Evolutionary conservation across 2,797 vertebrate species (phyloP).

Genomic region (Austrolebias charrua): DNA sequence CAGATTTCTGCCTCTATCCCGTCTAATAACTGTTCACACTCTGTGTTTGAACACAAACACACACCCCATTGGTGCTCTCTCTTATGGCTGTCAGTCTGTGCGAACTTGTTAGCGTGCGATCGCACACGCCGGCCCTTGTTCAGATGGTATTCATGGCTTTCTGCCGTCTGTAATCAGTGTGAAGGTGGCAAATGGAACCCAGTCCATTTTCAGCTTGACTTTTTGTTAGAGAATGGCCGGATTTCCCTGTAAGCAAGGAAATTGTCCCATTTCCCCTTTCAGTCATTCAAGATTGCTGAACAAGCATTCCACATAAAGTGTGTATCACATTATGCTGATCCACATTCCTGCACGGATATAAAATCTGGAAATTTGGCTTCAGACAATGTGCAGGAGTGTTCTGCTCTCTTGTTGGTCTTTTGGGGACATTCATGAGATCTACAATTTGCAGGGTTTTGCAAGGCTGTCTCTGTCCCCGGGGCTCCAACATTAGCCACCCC

Average conservation of each 20-base stretch:
- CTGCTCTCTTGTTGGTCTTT: conserved; percentile 38
- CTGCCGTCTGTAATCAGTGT: conserved; percentile 45
- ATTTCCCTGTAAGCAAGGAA: conserved; percentile 75
- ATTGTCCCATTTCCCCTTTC: conserved; percentile 62
- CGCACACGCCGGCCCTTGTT: conserved; percentile 19
- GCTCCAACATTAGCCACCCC: conserved; percentile 44
- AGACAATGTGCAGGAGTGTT: conserved; percentile 17
- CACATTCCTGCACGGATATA: conserved; percentile 45
- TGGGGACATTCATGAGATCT: conserved; percentile 40
- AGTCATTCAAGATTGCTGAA: conserved; percentile 74
- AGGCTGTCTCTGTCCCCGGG: conserved; percentile 32
- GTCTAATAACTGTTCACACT: conserved; percentile 72
- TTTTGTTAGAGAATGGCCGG: conserved; percentile 74
- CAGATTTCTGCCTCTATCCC: conserved; percentile 54
- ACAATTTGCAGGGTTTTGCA: conserved; percentile 25
- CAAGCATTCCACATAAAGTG: conserved; percentile 56
- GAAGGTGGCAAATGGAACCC: conserved; percentile 23
- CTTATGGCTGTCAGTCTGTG: conserved; percentile 59
- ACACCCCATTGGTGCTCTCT: conserved; percentile 49
- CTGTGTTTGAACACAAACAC: conserved; percentile 74
- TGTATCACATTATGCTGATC: conserved; percentile 28
- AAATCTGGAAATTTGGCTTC: conserved; percentile 36
- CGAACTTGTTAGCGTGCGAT: conserved; percentile 31
- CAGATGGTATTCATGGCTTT: conserved; percentile 26
- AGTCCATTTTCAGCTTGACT: conserved; percentile 54